Evolutionary conservation across 2,888 invertebrate genomes (phyloP).

Genomic region (Yponomeuta cagnagella): DNA sequence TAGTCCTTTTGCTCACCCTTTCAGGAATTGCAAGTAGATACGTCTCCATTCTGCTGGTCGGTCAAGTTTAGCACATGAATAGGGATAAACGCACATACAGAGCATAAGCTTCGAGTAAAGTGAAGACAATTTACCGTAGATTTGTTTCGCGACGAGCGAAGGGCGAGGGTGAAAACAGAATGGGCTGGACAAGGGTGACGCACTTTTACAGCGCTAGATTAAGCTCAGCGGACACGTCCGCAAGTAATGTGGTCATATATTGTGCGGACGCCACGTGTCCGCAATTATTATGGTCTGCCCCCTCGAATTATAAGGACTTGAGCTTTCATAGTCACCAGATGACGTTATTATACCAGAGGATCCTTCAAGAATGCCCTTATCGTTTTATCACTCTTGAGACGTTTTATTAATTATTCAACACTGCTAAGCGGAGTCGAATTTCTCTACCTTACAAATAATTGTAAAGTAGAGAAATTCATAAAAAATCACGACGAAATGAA

Average conservation of each 20-base stretch:
- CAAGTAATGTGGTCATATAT: conserved; percentile 73
- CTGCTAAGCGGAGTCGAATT: not conserved
- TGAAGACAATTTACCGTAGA: conserved; percentile 28
- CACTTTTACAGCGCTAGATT: conserved; percentile 64
- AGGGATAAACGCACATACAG: not conserved
- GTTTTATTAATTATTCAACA: not conserved
- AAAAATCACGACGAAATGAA: not conserved
- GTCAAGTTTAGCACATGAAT: not conserved
- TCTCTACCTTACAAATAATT: too few species aligned
- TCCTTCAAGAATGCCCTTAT: not conserved
- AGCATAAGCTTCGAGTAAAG: not conserved
- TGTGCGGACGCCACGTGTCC: conserved; percentile 57
- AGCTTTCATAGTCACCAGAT: conserved; percentile 8
- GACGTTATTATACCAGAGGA: conserved; percentile 3
- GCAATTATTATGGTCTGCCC: conserved; percentile 54
- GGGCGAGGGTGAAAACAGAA: conserved; percentile 34
- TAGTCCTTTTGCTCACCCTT: not conserved
- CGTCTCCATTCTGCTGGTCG: not conserved
- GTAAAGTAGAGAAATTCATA: not conserved
- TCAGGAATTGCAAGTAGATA: not conserved
- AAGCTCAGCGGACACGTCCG: conserved; percentile 69
- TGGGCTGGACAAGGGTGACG: conserved; percentile 56
- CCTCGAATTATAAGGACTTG: conserved; percentile 20
- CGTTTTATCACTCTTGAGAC: conserved; percentile 1
- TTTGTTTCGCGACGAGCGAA: conserved; percentile 25